Evolutionary conservation across 2,113 vertebrate species (phyloP), one percentile per base, ranked within the genome.

Genomic region (Pteruthius melanotis): DNA sequence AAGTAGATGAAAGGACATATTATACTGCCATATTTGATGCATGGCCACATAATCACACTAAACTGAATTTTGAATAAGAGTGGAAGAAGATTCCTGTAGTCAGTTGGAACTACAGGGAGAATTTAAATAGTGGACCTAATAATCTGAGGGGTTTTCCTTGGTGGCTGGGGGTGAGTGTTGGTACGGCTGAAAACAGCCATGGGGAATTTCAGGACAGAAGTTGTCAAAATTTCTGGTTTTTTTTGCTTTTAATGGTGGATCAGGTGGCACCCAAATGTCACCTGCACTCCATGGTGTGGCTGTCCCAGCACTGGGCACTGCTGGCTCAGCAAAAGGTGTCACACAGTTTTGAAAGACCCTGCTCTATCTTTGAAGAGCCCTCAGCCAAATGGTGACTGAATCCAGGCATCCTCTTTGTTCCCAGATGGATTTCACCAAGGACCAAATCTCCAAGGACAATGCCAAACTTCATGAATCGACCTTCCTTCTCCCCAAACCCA

Each of bases 1-100:
- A 96, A 97, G 94, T 90, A 96, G 96, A 93, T 96, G 96, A 97
- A 96, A 95, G 93, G 95, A 96, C 94, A 93, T 96, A 95, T 97
- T 97, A 95, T 94, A 96, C 76, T 97, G 96, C 94, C 95, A 96
- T 96, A 94, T 95, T 97, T 96, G 95, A 94, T 96, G 93, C 96
- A 95, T 96, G 88, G 96, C 95, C 94, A 96, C 96, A 97, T 96
- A 94, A 97, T 96, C 96, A 94, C 90, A 96, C 92, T 95, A 94
- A 94, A 95, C 90, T 96, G 96, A 97, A 96, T 97, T 95, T 95
- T 92, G 96, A 94, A 95, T 96, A 93, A 86, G 95, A 96, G 95
- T 82, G 86, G 92, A 90, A 94, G 94, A 96, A 94, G 92, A 90
- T 90, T 97, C 86, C 83, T 92, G 90, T 90, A 93, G 93, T 81